Conservation (phyloP, 1,140 invertebrate species). For the Eubasilissa regina region DNA sequence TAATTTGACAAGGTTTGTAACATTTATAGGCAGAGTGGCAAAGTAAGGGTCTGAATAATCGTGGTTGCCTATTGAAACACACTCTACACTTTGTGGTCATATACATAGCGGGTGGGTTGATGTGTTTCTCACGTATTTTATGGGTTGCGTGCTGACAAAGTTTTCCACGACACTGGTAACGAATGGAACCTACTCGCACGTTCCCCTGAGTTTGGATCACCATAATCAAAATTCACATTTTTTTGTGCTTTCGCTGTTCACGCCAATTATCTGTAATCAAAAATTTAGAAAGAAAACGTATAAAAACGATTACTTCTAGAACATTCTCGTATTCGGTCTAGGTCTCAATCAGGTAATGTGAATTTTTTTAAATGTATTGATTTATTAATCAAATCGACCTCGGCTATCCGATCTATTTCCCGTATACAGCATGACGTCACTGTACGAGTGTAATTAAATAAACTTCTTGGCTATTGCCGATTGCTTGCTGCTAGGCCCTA, state of each 20-base stretch:
- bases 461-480: too few species aligned
- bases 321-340: background rate
- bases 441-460: too few species aligned
- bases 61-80: background rate
- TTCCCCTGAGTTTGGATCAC: background rate
- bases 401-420: too few species aligned
- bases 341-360: background rate
- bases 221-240: background rate
- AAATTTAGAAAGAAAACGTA: background rate
- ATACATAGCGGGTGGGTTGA: slow-evolving; percentile 19
- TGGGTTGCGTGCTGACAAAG: slow-evolving; percentile 51
- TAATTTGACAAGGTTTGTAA: slow-evolving; percentile 18
- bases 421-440: too few species aligned
- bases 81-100: background rate
- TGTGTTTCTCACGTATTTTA: slow-evolving; percentile 56
- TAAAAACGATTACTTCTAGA: background rate
- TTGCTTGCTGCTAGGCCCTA: too few species aligned
- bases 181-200: slow-evolving; percentile 18
- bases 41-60: slow-evolving; percentile 10
- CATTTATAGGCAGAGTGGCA: background rate
- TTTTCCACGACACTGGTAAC: slow-evolving; percentile 25
- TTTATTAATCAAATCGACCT: background rate
- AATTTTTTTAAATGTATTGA: background rate
- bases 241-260: background rate
- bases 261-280: slow-evolving; percentile 12